These are phyloP conservation scores for Cetoscarus ocellatus DNA, from an alignment of 2,797 vertebrate species.

Conservation along the genomic window DNA sequence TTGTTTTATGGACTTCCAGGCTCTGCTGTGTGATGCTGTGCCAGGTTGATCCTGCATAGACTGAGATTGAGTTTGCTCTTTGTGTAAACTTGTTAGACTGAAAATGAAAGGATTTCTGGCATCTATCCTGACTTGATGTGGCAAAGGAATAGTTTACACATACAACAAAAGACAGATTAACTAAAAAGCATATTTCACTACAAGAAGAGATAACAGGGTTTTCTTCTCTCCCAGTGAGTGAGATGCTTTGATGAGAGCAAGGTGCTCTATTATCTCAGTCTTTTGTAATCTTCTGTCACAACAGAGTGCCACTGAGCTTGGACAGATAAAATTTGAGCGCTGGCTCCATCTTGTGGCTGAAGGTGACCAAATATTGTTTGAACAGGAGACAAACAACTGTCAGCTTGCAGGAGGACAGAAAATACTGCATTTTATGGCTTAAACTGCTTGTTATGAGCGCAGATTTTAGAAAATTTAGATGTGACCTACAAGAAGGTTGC, in stretches of 20 bases:
- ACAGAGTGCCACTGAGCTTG: background rate
- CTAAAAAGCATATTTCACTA: background rate
- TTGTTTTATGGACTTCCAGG: slow-evolving; percentile 49
- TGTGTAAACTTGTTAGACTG: slow-evolving; percentile 7
- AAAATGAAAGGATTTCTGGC: background rate
- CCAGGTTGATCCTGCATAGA: slow-evolving; percentile 16
- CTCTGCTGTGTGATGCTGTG: slow-evolving; percentile 39
- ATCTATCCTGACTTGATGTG: background rate
- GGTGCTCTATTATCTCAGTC: background rate
- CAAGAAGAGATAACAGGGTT: background rate
- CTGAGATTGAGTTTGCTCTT: background rate
- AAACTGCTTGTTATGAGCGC: background rate
- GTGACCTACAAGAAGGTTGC: background rate
- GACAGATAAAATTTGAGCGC: slow-evolving; percentile 2
- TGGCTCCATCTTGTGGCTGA: slow-evolving; percentile 22
- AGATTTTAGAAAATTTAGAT: background rate
- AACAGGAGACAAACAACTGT: no score
- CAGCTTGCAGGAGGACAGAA: background rate
- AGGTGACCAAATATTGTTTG: background rate
- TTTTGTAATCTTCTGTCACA: background rate
- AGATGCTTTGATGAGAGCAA: background rate
- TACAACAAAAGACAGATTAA: background rate
- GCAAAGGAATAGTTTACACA: background rate
- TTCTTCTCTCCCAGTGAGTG: background rate
- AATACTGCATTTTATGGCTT: background rate